phyloP scores from a whole-genome alignment of 2,113 vertebrate species.

The Indicator indicator region DNA sequence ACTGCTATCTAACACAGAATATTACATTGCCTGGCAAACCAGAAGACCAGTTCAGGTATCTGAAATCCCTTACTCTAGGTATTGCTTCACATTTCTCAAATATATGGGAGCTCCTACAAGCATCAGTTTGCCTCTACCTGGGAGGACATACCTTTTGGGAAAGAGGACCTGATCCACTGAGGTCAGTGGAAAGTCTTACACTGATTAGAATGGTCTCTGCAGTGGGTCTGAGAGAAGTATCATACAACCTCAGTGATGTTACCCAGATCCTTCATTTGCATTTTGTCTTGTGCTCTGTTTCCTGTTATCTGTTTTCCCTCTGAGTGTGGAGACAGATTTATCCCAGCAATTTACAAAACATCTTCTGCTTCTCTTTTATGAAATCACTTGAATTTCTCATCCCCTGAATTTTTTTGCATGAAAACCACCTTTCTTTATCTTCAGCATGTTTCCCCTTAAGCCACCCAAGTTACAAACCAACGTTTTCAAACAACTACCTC shows the following conservation, averaged over 20 bases:
- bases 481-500: conserved; percentile 14
- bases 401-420: not conserved
- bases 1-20: not conserved
- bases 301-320: conserved; percentile 42
- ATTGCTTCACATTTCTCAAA: not conserved
- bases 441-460: not conserved
- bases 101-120: not conserved
- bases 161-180: not conserved
- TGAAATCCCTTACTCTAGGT: not conserved
- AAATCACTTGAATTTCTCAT: conserved; percentile 29
- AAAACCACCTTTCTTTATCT: conserved; percentile 49
- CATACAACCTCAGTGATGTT: not conserved
- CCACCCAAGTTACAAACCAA: conserved; percentile 57
- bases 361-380: not conserved
- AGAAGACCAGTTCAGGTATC: not conserved
- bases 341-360: conserved; percentile 31
- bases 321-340: conserved; percentile 16
- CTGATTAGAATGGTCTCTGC: not conserved
- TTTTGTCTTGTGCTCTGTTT: conserved; percentile 52
- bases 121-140: not conserved
- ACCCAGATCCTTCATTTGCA: conserved; percentile 54
- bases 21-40: not conserved
- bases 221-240: not conserved
- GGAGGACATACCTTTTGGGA: not conserved
- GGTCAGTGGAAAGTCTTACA: conserved; percentile 1